phyloP scores from a whole-genome alignment of 2,113 vertebrate species.

The Choloepus hoffmanni region DNA sequence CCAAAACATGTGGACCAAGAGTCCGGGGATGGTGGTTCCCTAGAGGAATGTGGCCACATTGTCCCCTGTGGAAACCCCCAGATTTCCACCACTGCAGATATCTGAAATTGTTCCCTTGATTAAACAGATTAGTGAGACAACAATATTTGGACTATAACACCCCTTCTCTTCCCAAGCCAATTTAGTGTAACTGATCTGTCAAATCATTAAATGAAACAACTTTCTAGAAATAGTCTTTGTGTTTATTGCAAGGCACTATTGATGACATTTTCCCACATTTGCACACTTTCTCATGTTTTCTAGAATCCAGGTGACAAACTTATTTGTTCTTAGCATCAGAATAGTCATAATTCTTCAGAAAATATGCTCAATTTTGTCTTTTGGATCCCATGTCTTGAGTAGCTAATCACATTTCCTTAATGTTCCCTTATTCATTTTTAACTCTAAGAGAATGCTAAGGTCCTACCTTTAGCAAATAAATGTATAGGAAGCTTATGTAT shows the following conservation, averaged over 20 bases:
- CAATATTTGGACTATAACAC: background rate
- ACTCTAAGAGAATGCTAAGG: background rate
- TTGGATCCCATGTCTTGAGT: background rate
- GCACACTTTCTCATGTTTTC: background rate
- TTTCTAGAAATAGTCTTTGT: background rate
- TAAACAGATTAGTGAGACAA: background rate
- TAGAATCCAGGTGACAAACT: background rate
- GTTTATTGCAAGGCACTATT: background rate
- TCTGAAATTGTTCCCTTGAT: background rate
- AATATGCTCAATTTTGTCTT: conserved; percentile 22
- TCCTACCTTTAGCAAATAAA: background rate
- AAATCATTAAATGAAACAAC: background rate
- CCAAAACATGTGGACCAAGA: background rate
- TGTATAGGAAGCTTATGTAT: background rate
- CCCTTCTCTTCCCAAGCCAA: background rate
- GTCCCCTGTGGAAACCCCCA: no score
- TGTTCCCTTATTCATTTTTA: background rate
- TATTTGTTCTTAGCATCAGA: background rate
- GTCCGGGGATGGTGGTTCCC: no score
- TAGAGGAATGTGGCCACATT: fast-evolving
- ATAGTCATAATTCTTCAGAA: background rate
- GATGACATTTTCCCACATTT: background rate
- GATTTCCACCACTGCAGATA: fast-evolving
- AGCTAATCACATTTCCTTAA: background rate
- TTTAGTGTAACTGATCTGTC: background rate